Percentiles rank a stretch among this genome's conserved stretches.
Conservation (phyloP, 1,140 invertebrate species). For the Aleiodes sp. region DNA sequence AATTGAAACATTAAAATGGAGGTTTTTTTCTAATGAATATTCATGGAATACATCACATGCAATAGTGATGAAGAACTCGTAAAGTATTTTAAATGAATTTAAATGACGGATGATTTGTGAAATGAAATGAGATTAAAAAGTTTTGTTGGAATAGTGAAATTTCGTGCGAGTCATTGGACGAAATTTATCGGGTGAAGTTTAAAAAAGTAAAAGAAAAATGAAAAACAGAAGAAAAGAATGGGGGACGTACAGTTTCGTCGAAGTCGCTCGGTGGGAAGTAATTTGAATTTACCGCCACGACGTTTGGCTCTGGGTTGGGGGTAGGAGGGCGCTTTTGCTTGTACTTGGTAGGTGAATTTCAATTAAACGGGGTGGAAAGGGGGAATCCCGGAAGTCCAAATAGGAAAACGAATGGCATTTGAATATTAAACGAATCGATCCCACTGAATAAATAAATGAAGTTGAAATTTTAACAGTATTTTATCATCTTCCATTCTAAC, state of each 20-base stretch:
- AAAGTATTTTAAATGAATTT: background rate
- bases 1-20: too few relatives aligned
- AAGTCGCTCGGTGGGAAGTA: conserved; percentile 32
- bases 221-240: background rate
- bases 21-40: too few relatives aligned
- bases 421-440: conserved; percentile 3
- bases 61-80: too few relatives aligned
- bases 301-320: conserved; percentile 13
- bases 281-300: conserved; percentile 45
- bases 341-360: background rate
- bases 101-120: background rate
- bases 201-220: too few relatives aligned
- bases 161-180: conserved; percentile 34
- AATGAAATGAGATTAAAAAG: conserved; percentile 18
- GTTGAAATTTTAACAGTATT: too few relatives aligned
- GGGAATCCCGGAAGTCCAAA: conserved; percentile 13
- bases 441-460: background rate
- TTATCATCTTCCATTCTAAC: too few relatives aligned
- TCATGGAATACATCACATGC: too few relatives aligned
- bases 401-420: background rate
- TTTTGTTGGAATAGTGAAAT: conserved; percentile 32
- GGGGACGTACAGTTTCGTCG: conserved; percentile 24
- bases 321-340: background rate
- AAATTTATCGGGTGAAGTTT: conserved; percentile 35
- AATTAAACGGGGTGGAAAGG: background rate